A percentile compares a stretch with the other conserved stretches of the same genome.
Conservation (phyloP, 2,113 vertebrate genomes). For the Leucopternis melanops region DNA sequence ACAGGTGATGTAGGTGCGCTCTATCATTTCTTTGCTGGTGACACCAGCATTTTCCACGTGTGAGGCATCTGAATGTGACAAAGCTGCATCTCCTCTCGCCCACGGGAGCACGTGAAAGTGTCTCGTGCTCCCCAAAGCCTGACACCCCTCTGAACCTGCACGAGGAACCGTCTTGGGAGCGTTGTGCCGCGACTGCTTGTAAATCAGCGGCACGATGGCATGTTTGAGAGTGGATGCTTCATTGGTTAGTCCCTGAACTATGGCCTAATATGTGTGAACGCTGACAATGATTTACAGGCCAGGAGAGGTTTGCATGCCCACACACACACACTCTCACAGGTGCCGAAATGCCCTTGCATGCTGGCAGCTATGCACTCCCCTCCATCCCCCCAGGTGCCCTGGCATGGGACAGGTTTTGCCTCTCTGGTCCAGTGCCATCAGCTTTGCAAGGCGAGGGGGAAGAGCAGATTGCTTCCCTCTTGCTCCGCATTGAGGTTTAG, state of each 20-base stretch:
- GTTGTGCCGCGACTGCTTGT: fast-evolving
- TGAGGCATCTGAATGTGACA: fast-evolving
- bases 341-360: background rate
- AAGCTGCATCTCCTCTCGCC: background rate
- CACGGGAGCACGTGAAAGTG: background rate
- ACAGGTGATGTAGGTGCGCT: background rate
- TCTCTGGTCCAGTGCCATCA: background rate
- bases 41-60: fast-evolving
- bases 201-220: background rate
- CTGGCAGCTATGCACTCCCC: background rate
- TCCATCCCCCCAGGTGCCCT: background rate
- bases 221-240: slow-evolving; percentile 25
- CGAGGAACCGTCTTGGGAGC: background rate
- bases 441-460: background rate
- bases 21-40: background rate
- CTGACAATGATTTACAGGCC: slow-evolving; percentile 62
- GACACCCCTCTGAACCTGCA: too few species aligned
- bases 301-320: background rate
- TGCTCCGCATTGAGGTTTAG: background rate
- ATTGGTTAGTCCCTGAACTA: slow-evolving; percentile 47
- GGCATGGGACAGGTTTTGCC: background rate
- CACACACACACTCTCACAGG: background rate
- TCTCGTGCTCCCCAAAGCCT: fast-evolving
- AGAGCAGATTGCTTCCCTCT: background rate
- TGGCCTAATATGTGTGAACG: background rate